Percentiles rank a stretch among this genome's conserved stretches.
phyloP scores from a whole-genome alignment of 1,140 invertebrate genomes.

The Popillia japonica region DNA sequence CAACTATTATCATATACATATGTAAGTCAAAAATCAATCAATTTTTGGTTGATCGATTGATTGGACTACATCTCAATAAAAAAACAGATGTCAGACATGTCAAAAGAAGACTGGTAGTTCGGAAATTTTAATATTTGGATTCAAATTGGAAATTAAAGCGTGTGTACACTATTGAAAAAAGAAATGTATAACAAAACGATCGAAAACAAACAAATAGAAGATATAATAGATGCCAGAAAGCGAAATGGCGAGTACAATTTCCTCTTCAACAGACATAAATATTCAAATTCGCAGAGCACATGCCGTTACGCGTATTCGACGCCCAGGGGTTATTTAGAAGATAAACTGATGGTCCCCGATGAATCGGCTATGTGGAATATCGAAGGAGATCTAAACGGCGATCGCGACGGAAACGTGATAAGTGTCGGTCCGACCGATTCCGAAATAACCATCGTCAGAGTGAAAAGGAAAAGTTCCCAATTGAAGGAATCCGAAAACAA shows the following conservation, averaged over 20 bases:
- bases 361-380: slow-evolving; percentile 45
- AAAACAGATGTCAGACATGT: too few species aligned
- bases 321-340: not conserved
- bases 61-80: too few species aligned
- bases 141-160: slow-evolving; percentile 15
- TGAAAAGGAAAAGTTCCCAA: slow-evolving; percentile 49
- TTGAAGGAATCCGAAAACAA: slow-evolving; percentile 52
- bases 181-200: slow-evolving; percentile 39
- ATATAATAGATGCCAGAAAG: slow-evolving; percentile 56
- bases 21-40: too few species aligned
- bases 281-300: slow-evolving; percentile 14
- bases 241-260: slow-evolving; percentile 54
- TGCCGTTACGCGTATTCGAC: slow-evolving; percentile 36
- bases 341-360: slow-evolving; percentile 38
- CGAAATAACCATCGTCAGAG: slow-evolving; percentile 55
- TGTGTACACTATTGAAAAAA: too few species aligned
- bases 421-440: slow-evolving; percentile 55
- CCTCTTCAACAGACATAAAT: slow-evolving; percentile 9
- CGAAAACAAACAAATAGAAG: slow-evolving; percentile 55
- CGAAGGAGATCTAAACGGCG: slow-evolving; percentile 47
- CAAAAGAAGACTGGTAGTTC: not conserved
- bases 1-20: too few species aligned
- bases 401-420: slow-evolving; percentile 10
- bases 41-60: too few species aligned
- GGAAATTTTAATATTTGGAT: slow-evolving; percentile 16